Evolutionary conservation across 2,113 vertebrate species (phyloP), one percentile per base, ranked within the genome.

Genomic region (Myotis yumanensis): DNA sequence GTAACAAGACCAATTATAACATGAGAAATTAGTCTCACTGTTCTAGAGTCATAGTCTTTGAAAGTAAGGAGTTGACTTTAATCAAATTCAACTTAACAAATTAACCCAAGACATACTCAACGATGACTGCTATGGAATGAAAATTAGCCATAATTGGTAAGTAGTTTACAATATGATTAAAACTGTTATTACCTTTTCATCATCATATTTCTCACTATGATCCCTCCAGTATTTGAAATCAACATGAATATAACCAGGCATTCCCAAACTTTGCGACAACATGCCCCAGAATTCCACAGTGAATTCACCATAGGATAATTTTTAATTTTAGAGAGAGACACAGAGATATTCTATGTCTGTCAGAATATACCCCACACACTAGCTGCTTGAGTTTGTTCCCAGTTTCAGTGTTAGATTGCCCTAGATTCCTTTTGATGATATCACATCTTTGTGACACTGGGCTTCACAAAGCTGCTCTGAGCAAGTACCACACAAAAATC

Each of bases 41-140:
- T 7, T 90, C 86, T n/a, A 23, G 40, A 82, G 37, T 68, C 72
- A 22, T 15, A 59, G 68, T 7, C 57, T 92, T 91, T 82, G 76
- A 79, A 43, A 81, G 2, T 35, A 69, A 80, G 16, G 2, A 73
- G 15, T 35, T 64, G 32, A 59, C 68, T 91, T 75, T 54, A 64
- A 77, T 79, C 64, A 95, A 91, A 89, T 4, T 81, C 68, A 87
- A 77, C 28, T 83, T 91, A 62, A 28, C 46, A 76, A 89, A 91
- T 79, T 85, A 86, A 87, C 22, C 23, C 18, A 64, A 57, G 37
- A 72, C 16, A 30, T 17, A 10, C 18, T 52, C 52, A 97, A 94
- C 66, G 10, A 76, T 64, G 22, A 90, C 32, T 82, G 2, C n/a
- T 83, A 82, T 5, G 46, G 28, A 83, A n/a, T 68, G 4, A 76